These are phyloP conservation scores for Cheumatopsyche charites DNA, from an alignment of 1,140 invertebrate genomes.

Conservation along the genomic window DNA sequence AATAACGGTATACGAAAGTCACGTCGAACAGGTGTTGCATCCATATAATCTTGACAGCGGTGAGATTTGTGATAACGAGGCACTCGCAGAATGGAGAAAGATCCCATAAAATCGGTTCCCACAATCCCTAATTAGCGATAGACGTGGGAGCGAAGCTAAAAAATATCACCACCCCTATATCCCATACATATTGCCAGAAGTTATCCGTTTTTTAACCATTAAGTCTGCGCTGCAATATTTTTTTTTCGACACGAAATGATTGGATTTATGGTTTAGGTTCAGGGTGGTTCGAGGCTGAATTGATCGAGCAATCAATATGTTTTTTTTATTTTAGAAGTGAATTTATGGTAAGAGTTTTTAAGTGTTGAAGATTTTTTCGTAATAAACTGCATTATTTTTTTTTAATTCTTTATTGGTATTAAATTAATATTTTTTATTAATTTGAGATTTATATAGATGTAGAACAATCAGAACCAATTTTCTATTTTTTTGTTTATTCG, in stretches of 20 bases:
- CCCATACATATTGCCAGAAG: background rate
- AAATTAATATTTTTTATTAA: too few relatives aligned
- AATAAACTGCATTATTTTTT: too few relatives aligned
- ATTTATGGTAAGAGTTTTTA: too few relatives aligned
- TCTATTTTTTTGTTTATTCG: too few relatives aligned
- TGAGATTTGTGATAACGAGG: slow-evolving; percentile 38
- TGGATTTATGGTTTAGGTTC: too few relatives aligned
- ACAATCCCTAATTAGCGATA: slow-evolving; percentile 30
- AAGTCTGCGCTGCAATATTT: background rate
- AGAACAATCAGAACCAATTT: too few relatives aligned
- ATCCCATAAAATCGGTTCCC: slow-evolving; percentile 26
- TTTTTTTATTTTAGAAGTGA: too few relatives aligned
- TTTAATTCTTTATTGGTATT: too few relatives aligned
- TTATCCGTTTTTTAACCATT: slow-evolving; percentile 14
- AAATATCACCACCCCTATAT: slow-evolving; percentile 18
- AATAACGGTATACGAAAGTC: slow-evolving; percentile 32
- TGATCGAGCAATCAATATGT: background rate
- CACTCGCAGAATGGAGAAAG: background rate
- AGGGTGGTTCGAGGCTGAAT: background rate
- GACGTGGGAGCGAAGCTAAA: slow-evolving; percentile 33
- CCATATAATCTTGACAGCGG: slow-evolving; percentile 37
- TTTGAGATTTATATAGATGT: too few relatives aligned
- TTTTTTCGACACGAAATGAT: too few relatives aligned
- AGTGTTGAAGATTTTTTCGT: too few relatives aligned
- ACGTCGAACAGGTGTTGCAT: slow-evolving; percentile 37